Evolutionary conservation across 2,113 vertebrate genomes (phyloP).

Genomic region (Lasiurus cinereus): DNA sequence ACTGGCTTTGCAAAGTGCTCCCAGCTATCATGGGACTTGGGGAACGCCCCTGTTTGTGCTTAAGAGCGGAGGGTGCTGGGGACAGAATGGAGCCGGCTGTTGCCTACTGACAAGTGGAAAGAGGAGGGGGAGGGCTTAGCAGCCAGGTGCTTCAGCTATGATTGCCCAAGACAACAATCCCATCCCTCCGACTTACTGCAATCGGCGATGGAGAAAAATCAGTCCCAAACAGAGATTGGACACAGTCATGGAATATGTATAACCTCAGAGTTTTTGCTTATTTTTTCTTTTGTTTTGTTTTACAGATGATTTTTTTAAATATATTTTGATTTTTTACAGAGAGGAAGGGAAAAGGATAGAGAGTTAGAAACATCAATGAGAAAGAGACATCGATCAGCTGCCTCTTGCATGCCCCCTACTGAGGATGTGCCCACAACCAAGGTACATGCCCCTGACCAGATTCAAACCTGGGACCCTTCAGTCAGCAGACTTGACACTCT

Average conservation of each 20-base stretch:
- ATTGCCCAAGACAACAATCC: conserved; percentile 83
- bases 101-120: conserved; percentile 71
- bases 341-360: no score
- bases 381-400: no score
- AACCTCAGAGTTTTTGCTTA: conserved; percentile 19
- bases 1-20: conserved; percentile 30
- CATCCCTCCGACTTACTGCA: conserved; percentile 46
- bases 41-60: background rate
- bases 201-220: conserved; percentile 80
- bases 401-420: no score
- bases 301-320: background rate
- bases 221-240: conserved; percentile 79
- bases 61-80: background rate
- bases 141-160: conserved; percentile 81
- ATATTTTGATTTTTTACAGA: no score
- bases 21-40: background rate
- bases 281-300: background rate
- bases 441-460: no score
- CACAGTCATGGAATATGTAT: conserved; percentile 80
- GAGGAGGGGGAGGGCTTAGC: conserved; percentile 77
- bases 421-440: no score
- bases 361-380: no score
- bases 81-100: conserved; percentile 37
- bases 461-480: no score
- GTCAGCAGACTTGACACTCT: no score